These are phyloP conservation scores for Biston stratarius DNA, from an alignment of 2,888 invertebrate species.

Conservation along the genomic window DNA sequence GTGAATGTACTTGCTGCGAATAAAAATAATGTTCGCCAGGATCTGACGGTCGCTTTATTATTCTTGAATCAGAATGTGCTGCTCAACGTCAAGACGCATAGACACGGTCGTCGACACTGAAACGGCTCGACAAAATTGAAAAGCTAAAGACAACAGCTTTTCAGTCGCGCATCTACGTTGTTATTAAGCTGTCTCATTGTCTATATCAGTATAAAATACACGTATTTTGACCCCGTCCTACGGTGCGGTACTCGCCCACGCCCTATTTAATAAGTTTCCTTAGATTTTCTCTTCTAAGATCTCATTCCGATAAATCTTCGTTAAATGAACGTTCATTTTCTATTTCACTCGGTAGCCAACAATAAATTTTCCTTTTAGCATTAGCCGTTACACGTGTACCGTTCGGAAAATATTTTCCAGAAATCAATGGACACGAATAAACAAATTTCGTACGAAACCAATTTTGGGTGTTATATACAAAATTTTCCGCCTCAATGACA, in stretches of 20 bases:
- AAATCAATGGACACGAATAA: constrained; percentile 29
- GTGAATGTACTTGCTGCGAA: constrained; percentile 19
- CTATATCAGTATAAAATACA: constrained; percentile 15
- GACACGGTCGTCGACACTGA: constrained; percentile 37
- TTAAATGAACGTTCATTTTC: constrained; percentile 23
- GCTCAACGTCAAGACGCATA: constrained; percentile 10
- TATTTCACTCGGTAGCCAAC: constrained; percentile 20
- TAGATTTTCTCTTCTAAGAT: constrained; percentile 26
- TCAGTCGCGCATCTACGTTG: constrained; percentile 12
- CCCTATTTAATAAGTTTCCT: constrained; percentile 24
- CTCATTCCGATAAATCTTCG: constrained; percentile 26
- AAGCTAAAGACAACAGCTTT: constrained; percentile 25
- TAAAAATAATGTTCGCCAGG: constrained; percentile 20
- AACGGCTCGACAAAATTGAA: constrained; percentile 34
- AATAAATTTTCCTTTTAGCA: constrained; percentile 16
- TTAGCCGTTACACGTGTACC: constrained; percentile 20
- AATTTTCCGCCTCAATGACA: constrained; percentile 60
- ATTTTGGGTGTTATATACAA: constrained; percentile 52
- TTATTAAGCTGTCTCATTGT: constrained; percentile 30
- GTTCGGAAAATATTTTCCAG: constrained; percentile 12
- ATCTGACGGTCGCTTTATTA: constrained; percentile 6
- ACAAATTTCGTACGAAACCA: constrained; percentile 43
- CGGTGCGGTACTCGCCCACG: constrained; percentile 22
- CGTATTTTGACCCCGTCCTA: constrained; percentile 19
- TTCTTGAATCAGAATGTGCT: background rate